Evolutionary conservation across 2,113 vertebrate genomes (phyloP).

Genomic region (Ursus arctos): DNA sequence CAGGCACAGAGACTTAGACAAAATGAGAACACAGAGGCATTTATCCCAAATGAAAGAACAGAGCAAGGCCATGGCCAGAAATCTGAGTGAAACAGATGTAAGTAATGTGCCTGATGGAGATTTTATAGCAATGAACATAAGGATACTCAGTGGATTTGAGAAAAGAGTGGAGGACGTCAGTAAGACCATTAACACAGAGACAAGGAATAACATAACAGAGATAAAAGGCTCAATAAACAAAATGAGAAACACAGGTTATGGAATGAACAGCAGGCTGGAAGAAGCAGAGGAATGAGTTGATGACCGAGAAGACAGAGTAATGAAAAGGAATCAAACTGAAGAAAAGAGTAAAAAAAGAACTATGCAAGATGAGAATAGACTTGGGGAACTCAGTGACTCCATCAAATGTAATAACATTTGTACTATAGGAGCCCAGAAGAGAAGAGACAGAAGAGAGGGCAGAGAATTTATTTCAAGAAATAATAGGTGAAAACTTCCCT

Average conservation of each 20-base stretch:
- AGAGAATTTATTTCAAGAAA: neutral
- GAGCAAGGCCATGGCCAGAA: neutral
- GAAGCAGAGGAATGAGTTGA: neutral
- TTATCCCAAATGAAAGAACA: neutral
- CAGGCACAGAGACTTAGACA: neutral
- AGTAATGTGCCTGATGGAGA: neutral
- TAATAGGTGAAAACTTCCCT: neutral
- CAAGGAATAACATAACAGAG: neutral
- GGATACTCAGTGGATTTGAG: neutral
- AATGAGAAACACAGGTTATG: neutral
- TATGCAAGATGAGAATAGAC: neutral
- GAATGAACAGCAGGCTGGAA: neutral
- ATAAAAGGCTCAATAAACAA: neutral
- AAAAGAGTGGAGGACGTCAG: neutral
- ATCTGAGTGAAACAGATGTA: neutral
- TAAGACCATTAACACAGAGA: neutral
- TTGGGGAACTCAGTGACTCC: neutral
- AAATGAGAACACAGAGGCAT: neutral
- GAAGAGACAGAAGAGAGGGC: neutral
- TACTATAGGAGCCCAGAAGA: neutral
- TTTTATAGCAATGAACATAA: neutral
- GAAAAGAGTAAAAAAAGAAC: neutral
- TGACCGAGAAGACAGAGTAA: neutral
- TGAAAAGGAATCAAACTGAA: neutral
- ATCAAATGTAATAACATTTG: neutral